Evolutionary conservation across 2,888 invertebrate genomes (phyloP), one percentile per base, ranked within the genome.

Genomic region (Lepidocyrtinus sp.): DNA sequence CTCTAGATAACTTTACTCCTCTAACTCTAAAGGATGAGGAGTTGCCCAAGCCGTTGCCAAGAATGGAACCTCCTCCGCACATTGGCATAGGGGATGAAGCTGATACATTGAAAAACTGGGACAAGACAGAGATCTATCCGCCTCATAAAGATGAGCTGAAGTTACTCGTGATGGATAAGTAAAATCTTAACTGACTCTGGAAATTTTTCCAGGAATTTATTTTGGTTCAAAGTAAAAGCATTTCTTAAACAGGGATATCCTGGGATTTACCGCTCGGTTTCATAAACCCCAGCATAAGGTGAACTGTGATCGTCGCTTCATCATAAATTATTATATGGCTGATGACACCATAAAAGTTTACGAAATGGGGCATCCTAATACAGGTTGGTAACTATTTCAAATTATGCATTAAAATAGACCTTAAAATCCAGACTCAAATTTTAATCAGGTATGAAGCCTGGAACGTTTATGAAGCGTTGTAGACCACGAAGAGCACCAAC

Each of bases 321-420:
- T 97, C 80, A 91, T 97, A 24, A 93, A 93, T 86, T 95, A 95
- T 88, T 94, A 91, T 87, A 90, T 97, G 36, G 91, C 93, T 70
- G 96, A 97, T 88, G 96, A 97, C 87, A 94, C 95, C 0, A 91
- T 97, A 75, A 92, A 93, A 17, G 93, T 98, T 45, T 94, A 92
- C 87, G 97, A 97, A 89, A 90, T 94, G 25, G 92, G 92, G 0
- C 91, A 91, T 85, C 90, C 92, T n/a, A 94, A 94, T 88, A 92
- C 93, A 25, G 95, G 95, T 89, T 85, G 80, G 65, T 65, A 22
- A 45, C n/a, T 17, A 7, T 45, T 75, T n/a, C 50, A 2, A 12
- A 12, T 24, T 2, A 22, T 63, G 7, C 17, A 7, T 59, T 7
- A 5, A 59, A 59, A 5, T n/a, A 7, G 17, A 12, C n/a, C 7